Conservation (phyloP, 2,797 vertebrate genomes). For the Adelosebastes latens region DNA sequence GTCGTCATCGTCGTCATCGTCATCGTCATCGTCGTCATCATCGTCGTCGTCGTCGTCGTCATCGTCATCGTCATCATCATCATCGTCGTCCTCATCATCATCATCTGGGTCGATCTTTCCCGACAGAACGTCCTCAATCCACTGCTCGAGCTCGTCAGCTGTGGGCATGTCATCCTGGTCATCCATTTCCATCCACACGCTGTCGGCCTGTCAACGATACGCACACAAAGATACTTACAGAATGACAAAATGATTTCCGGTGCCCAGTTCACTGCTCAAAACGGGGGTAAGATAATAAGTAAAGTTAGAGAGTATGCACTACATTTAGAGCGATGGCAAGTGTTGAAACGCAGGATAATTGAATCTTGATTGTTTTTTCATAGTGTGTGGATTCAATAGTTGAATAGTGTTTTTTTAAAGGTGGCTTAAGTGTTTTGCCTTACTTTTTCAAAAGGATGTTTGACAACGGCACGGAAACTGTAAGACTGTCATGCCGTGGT, state of each 20-base stretch:
- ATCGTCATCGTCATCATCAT: constrained; percentile 55
- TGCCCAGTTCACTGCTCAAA: neutral
- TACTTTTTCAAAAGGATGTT: too few species aligned
- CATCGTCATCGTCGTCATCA: accelerated
- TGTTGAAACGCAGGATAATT: neutral
- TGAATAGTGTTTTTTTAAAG: neutral
- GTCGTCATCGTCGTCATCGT: accelerated
- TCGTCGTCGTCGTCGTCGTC: constrained; percentile 58
- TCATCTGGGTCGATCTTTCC: constrained; percentile 91
- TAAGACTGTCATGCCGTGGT: too few species aligned
- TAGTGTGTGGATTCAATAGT: neutral
- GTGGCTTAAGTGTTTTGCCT: neutral
- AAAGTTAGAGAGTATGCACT: too few species aligned
- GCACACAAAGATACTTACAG: neutral
- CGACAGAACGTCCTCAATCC: constrained; percentile 90
- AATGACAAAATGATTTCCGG: neutral
- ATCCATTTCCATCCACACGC: constrained; percentile 94
- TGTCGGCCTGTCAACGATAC: constrained; percentile 85
- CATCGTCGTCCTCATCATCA: constrained; percentile 53
- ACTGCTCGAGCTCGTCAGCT: constrained; percentile 88
- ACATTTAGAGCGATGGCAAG: neutral
- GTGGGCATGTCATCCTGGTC: constrained; percentile 90
- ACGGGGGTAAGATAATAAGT: neutral
- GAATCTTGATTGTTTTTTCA: neutral
- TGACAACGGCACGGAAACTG: too few species aligned